Base-by-base conservation (phyloP, 2,113 vertebrate species). In the Penelope pileata region DNA sequence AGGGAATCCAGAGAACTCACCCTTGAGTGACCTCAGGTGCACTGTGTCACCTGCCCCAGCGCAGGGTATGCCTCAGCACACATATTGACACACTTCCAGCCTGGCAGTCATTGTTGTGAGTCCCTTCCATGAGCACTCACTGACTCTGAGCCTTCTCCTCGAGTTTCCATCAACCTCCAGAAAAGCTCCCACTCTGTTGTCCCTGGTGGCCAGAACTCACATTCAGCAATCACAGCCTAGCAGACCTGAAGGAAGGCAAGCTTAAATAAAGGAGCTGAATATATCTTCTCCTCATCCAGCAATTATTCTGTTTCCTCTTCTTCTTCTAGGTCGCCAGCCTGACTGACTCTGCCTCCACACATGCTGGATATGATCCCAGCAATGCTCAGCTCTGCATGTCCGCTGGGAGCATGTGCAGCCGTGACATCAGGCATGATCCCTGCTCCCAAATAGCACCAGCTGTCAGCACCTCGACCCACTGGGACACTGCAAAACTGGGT, bases 361-460 rank as follows among this genome's bases (percentile, higher is more conserved):
- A 3, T 0, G 1, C 76, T 94, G 95, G 88, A 86, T 88, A 66
- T 0, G 0, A 73, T 86, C 80, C 90, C 90, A 88, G 82, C 81
- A 72, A 54, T 1, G 70, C 86, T 94, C 81, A 86, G 70, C 70
- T 64, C 81, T 5, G 89, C 12, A 2, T 62, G 94, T 92, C 84
- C 85, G 81, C 89, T 91, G 91, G 70, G 66, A 91, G 56, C 0
- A 0, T 36, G 24, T 0, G 2, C 89, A 93, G 87, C 79, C 34
- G 2, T 85, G 50, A 67, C 83, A 78, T 45, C 80, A 88, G 85
- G 75, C 83, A 15, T 0, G 18, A 67, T 96, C 87, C 64, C 60
- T 83, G 75, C 83, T 91, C 82, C 93, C 76, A 83, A 83, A 53
- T 64, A 90, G 67, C 88, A 94, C 68, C 88, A 90, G 79, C 91